Conservation (phyloP, 2,113 vertebrate species). For the Dromas ardeola region DNA sequence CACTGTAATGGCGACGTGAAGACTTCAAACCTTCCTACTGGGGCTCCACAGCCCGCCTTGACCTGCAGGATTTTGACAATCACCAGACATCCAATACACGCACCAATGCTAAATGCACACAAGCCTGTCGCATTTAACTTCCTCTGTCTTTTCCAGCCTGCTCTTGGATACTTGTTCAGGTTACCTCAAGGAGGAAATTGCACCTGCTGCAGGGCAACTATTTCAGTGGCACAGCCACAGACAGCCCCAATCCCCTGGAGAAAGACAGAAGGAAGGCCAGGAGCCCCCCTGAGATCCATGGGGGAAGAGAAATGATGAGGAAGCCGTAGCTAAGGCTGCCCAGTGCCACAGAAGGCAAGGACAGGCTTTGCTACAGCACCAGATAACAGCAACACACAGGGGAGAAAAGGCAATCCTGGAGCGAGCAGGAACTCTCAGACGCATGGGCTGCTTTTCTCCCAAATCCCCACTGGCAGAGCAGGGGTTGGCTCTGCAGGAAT, state of each 20-base stretch:
- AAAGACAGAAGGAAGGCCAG: not conserved
- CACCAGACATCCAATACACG: accelerated
- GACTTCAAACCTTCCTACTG: not conserved
- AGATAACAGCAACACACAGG: not conserved
- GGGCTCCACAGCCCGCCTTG: not conserved
- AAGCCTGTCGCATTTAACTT: not conserved
- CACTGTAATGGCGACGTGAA: not conserved
- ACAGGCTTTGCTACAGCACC: not conserved
- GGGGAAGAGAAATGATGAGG: not conserved
- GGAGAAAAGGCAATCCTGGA: not conserved
- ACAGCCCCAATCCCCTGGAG: not conserved
- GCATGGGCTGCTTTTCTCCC: not conserved
- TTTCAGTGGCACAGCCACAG: not conserved
- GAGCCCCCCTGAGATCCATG: accelerated
- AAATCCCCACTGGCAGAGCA: not conserved
- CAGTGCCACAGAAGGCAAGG: not conserved
- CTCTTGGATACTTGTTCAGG: not conserved
- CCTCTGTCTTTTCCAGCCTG: not conserved
- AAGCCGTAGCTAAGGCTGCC: not conserved
- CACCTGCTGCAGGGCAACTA: not conserved
- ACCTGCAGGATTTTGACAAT: not conserved
- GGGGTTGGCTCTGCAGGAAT: not conserved
- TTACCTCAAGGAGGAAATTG: not conserved
- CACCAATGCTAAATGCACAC: not conserved
- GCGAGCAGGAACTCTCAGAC: not conserved